A percentile compares a stretch with the other conserved stretches of the same genome.
Conservation (phyloP, 30 jellyfish, hydroid and myxozoan genomes). For the Aurelia sp. region DNA sequence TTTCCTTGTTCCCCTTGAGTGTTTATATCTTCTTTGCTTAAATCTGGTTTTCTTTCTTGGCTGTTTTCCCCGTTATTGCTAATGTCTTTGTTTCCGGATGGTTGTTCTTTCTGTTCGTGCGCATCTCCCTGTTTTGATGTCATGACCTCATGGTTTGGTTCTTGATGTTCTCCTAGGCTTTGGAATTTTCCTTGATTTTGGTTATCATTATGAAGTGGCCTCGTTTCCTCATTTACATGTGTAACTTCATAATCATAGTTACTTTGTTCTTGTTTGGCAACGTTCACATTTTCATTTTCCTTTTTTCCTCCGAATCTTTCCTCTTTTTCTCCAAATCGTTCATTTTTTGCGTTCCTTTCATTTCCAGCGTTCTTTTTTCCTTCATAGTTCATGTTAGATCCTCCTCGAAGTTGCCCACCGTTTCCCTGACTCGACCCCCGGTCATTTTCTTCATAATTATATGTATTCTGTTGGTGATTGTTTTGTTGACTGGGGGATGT, state of each 20-base stretch:
- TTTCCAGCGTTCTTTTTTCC: neutral
- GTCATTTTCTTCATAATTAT: neutral
- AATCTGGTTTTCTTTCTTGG: conserved; percentile 57
- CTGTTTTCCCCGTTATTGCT: conserved; percentile 21
- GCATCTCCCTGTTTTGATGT: conserved; percentile 14
- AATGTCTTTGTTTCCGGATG: conserved; percentile 27
- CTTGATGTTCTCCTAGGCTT: conserved; percentile 43
- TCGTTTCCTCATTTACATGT: neutral
- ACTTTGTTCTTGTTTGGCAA: neutral
- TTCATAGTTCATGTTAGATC: neutral
- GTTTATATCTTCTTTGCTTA: conserved; percentile 49
- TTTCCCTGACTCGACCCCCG: too few relatives aligned
- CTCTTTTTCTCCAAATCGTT: too few relatives aligned
- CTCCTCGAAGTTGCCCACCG: too few relatives aligned
- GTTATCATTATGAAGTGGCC: neutral
- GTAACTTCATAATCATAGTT: neutral
- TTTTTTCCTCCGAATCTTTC: neutral
- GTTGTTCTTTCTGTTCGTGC: conserved; percentile 16
- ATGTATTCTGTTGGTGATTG: neutral
- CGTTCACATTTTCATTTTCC: neutral
- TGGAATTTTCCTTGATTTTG: conserved; percentile 26
- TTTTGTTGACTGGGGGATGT: conserved; percentile 37
- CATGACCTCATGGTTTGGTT: conserved; percentile 17
- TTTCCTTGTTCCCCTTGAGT: conserved; percentile 42
- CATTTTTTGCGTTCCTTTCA: neutral